A percentile compares a stretch with the other conserved stretches of the same genome.
phyloP scores from a whole-genome alignment of 2,113 vertebrate genomes.

The Nesogale talazaci region DNA sequence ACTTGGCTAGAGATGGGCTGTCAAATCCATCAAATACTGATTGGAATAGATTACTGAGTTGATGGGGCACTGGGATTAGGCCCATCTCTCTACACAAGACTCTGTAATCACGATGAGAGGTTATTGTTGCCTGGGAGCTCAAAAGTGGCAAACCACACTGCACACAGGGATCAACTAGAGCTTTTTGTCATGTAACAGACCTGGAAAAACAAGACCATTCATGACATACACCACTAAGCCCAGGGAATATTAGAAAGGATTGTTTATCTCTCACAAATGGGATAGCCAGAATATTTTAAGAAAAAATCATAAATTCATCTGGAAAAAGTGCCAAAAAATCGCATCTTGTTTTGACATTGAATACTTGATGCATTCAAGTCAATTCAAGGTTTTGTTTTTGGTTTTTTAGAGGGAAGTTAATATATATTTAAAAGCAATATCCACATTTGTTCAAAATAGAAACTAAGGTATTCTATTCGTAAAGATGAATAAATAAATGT shows the following conservation, averaged over 20 bases:
- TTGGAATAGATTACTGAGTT: constrained; percentile 85
- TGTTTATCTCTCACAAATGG: constrained; percentile 15
- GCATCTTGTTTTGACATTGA: constrained; percentile 6
- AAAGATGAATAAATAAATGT: constrained; percentile 19
- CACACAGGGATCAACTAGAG: constrained; percentile 69
- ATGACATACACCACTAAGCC: constrained; percentile 26
- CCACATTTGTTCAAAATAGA: constrained; percentile 51
- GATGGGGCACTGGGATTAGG: constrained; percentile 80
- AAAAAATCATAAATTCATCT: constrained; percentile 38
- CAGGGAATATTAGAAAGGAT: constrained; percentile 37
- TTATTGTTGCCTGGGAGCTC: constrained; percentile 80
- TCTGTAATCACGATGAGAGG: constrained; percentile 81
- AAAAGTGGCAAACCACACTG: constrained; percentile 62
- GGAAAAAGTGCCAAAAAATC: constrained; percentile 33
- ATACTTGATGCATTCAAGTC: constrained; percentile 6
- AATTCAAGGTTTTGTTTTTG: constrained; percentile 53
- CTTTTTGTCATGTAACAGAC: constrained; percentile 75
- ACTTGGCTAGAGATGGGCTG: constrained; percentile 81
- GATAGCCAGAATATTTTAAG: constrained; percentile 39
- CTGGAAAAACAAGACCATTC: constrained; percentile 73
- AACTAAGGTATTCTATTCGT: constrained; percentile 22
- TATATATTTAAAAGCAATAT: background rate
- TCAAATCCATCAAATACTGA: constrained; percentile 84
- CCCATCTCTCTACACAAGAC: constrained; percentile 81
- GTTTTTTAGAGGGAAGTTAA: constrained; percentile 2